phyloP scores from a whole-genome alignment of 2,888 invertebrate species.

The Macrosiphum euphorbiae region DNA sequence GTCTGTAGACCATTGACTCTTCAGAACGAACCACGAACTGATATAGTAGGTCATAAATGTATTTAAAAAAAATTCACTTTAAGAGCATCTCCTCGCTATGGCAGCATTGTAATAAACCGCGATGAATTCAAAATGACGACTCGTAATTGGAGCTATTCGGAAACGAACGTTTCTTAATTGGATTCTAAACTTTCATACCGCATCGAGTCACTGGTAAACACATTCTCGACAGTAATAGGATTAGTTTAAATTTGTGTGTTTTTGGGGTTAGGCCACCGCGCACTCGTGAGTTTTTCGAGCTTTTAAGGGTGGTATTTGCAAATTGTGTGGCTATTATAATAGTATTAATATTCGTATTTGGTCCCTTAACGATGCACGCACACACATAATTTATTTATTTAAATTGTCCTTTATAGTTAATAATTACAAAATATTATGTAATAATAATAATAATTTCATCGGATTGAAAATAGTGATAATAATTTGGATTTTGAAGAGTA shows the following conservation, averaged over 20 bases:
- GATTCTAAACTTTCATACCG: constrained; percentile 17
- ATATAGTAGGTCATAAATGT: background rate
- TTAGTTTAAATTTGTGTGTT: background rate
- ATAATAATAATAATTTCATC: too few species aligned
- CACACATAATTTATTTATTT: background rate
- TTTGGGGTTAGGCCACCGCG: background rate
- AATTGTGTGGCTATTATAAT: background rate
- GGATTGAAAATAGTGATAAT: background rate
- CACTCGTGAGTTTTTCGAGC: background rate
- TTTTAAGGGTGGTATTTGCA: background rate
- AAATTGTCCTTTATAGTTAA: background rate
- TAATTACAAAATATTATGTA: background rate
- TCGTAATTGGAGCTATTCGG: background rate
- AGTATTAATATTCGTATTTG: background rate
- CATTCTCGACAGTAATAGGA: constrained; percentile 4
- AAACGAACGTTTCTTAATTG: constrained; percentile 8
- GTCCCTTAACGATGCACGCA: background rate
- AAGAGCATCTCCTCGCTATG: background rate
- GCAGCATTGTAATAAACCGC: background rate
- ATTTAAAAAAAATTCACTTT: background rate
- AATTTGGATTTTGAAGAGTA: background rate
- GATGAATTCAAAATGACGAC: background rate
- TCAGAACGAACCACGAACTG: too few species aligned
- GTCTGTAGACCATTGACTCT: too few species aligned
- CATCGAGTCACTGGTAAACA: background rate